Evolutionary conservation across 2,113 vertebrate species (phyloP), one percentile per base, ranked within the genome.

Genomic region (Halcyon senegalensis): DNA sequence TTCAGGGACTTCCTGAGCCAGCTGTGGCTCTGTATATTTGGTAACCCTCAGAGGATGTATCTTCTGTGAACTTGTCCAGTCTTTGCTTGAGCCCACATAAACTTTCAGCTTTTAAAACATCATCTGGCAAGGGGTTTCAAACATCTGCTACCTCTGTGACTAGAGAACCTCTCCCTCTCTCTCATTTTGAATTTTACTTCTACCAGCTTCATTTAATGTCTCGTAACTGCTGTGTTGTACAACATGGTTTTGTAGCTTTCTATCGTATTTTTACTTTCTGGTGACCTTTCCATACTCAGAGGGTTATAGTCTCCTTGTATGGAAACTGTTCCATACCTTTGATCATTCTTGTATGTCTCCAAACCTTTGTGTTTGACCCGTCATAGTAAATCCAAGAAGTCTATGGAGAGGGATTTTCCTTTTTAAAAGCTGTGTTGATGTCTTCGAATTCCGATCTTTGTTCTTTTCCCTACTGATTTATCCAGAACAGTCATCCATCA

Each of bases 21-120:
- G 87, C 91, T 96, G 93, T 79, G 77, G 44, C 89, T 93, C 77
- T 91, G 2, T 81, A 84, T 89, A 73, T 93, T 94, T 93, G 93
- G 87, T 95, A 91, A 79, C 44, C 69, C 76, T 91, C 48, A 89
- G 53, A 93, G 91, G 77, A 48, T 79, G 7, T 87, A 11, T 86
- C 72, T 82, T 82, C 63, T 84, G 43, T 89, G 93, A 84, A 82
- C 50, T 91, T 89, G 84, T 93, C 84, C 81, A 60, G 66, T 41
- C 62, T 93, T 91, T 89, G 20, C 74, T 51, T 73, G 58, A 92
- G 77, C 58, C 89, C 66, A 41, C 62, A 8, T 79, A 93, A 82
- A 64, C 56, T 84, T 89, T 35, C 46, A 87, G 69, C 51, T 91
- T 91, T 89, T 56, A 83, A 46, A 94, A 81, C 31, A 41, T 55